Evolutionary conservation across 2,113 vertebrate genomes (phyloP).

Genomic region (Channa maculata): DNA sequence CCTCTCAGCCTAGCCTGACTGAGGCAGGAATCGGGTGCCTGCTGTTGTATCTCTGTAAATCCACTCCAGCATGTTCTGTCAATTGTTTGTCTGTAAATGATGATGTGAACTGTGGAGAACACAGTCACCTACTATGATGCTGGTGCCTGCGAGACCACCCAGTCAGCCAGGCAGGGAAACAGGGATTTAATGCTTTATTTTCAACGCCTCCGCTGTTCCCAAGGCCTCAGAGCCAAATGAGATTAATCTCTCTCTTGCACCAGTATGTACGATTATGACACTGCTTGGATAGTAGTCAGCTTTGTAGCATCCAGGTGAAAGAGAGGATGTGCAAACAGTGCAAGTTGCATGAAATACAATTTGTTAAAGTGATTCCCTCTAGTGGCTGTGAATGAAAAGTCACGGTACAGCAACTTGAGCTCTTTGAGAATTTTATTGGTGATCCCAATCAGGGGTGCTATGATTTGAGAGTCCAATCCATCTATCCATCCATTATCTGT

Average conservation of each 20-base stretch:
- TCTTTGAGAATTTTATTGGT: background rate
- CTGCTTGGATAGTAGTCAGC: slow-evolving; percentile 27
- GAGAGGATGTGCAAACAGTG: slow-evolving; percentile 40
- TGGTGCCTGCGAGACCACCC: slow-evolving; percentile 81
- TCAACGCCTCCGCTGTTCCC: slow-evolving; percentile 76
- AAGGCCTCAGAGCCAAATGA: slow-evolving; percentile 56
- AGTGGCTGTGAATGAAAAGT: slow-evolving; percentile 52
- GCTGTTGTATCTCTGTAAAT: slow-evolving; percentile 36
- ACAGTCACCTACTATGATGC: slow-evolving; percentile 75
- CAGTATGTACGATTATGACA: slow-evolving; percentile 50
- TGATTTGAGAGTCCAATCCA: too few relatives aligned
- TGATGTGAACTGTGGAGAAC: slow-evolving; percentile 74
- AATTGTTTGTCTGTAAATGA: slow-evolving; percentile 77
- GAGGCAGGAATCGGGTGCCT: slow-evolving; percentile 5
- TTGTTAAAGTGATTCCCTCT: slow-evolving; percentile 59
- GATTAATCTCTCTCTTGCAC: slow-evolving; percentile 68
- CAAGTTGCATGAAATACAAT: slow-evolving; percentile 23
- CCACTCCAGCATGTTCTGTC: slow-evolving; percentile 8
- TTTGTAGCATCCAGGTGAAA: slow-evolving; percentile 59
- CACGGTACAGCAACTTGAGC: background rate
- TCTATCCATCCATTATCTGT: too few relatives aligned
- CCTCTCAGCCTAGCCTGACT: slow-evolving; percentile 14
- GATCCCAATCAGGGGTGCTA: too few relatives aligned
- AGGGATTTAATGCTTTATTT: slow-evolving; percentile 57
- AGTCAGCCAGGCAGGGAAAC: slow-evolving; percentile 54